Conservation (phyloP, 2,797 vertebrate species). For the Dipus sagitta region DNA sequence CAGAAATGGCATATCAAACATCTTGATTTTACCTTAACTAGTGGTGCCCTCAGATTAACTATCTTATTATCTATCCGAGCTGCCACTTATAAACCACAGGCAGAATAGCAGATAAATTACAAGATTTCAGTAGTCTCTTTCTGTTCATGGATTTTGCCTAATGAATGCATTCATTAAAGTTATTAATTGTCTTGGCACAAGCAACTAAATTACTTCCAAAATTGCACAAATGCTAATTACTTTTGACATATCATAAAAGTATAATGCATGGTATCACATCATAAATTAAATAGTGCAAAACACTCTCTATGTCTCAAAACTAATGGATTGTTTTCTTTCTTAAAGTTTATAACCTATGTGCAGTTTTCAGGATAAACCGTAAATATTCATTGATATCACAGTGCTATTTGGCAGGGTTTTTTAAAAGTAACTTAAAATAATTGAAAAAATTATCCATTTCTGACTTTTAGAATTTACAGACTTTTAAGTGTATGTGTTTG, state of each 20-base stretch:
- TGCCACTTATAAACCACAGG: background rate
- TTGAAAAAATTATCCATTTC: no score
- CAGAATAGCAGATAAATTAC: background rate
- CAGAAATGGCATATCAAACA: background rate
- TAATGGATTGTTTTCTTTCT: background rate
- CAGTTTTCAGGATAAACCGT: background rate
- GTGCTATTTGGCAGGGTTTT: no score
- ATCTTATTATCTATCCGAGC: background rate
- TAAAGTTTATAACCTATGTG: background rate
- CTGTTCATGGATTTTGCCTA: background rate
- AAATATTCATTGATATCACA: no score
- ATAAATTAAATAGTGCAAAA: background rate
- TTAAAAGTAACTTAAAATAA: no score
- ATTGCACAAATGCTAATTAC: background rate
- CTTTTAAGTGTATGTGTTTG: no score
- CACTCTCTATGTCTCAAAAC: background rate
- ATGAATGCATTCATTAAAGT: constrained; percentile 9
- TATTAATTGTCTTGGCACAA: background rate
- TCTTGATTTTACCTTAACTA: background rate
- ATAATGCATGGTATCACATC: background rate
- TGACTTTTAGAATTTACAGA: no score
- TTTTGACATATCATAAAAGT: background rate
- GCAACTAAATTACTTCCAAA: background rate
- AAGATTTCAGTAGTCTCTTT: background rate
- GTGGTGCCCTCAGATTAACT: background rate